A percentile compares a stretch with the other conserved stretches of the same genome.
These are phyloP conservation scores for Apamea crenata DNA, from an alignment of 2,888 invertebrate species.

Conservation along the genomic window DNA sequence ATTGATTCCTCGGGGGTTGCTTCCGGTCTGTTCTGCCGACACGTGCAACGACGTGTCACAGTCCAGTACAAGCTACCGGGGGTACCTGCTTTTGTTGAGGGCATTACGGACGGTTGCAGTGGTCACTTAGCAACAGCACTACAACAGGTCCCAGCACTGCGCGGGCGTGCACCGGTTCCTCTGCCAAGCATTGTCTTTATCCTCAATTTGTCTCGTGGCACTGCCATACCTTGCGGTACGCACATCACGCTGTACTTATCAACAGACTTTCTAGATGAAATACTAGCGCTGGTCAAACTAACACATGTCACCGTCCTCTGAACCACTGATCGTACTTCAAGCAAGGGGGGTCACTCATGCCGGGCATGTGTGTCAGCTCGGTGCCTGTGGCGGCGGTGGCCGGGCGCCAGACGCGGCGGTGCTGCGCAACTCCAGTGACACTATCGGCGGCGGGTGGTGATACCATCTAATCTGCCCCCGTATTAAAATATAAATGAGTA, in stretches of 20 bases:
- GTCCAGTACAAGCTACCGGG: not conserved
- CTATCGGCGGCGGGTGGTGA: slow-evolving; percentile 16
- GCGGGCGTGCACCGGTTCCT: too few species aligned
- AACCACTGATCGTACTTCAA: not conserved
- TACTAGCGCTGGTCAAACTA: not conserved
- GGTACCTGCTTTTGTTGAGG: not conserved
- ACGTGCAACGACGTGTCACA: not conserved
- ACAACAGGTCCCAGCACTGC: not conserved
- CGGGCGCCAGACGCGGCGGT: not conserved
- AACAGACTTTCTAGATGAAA: not conserved
- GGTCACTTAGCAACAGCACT: not conserved
- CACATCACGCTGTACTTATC: not conserved
- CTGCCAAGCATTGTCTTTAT: not conserved
- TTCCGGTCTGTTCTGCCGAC: not conserved
- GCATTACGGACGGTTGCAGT: not conserved
- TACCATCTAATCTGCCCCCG: slow-evolving; percentile 47
- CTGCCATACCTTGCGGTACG: not conserved
- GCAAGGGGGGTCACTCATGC: too few species aligned
- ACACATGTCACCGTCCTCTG: not conserved
- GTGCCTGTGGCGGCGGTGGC: too few species aligned
- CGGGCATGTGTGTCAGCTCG: not conserved
- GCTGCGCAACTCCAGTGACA: not conserved
- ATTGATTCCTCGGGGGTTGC: not conserved
- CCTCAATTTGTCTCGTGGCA: not conserved
- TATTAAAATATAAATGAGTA: slow-evolving; percentile 51